Evolutionary conservation across 1,140 invertebrate genomes (phyloP).

Genomic region (Euura saliciscinereae): DNA sequence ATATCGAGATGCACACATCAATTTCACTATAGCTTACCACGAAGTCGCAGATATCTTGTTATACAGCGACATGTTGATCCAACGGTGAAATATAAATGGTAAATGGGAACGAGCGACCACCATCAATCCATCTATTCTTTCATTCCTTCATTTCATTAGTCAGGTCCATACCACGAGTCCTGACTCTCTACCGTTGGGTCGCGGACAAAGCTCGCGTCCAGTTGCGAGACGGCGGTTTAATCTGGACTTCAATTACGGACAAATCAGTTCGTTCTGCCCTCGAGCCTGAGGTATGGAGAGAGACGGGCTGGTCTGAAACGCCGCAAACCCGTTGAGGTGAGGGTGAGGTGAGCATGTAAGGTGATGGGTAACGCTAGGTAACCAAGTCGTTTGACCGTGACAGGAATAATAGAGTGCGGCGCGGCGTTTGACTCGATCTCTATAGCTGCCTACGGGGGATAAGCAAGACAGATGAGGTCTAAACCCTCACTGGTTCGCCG

Average conservation of each 20-base stretch:
- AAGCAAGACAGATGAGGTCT: conserved; percentile 38
- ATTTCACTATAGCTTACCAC: no score
- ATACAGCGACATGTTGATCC: no score
- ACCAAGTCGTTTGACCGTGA: conserved; percentile 36
- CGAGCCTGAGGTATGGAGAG: no score
- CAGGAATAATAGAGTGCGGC: conserved; percentile 33
- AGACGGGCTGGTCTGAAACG: not conserved
- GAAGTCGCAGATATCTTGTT: no score
- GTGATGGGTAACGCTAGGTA: conserved; percentile 16
- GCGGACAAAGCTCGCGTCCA: not conserved
- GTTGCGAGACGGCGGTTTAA: conserved; percentile 18
- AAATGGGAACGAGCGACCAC: no score
- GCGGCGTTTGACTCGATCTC: conserved; percentile 32
- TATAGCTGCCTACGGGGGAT: conserved; percentile 28
- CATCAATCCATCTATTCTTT: no score
- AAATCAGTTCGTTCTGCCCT: conserved; percentile 17
- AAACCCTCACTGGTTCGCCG: conserved; percentile 14
- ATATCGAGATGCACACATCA: no score
- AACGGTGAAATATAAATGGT: no score
- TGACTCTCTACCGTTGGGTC: no score
- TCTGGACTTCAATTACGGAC: conserved; percentile 9
- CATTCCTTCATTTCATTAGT: no score
- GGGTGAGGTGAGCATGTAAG: conserved; percentile 1
- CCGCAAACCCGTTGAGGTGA: conserved; percentile 14
- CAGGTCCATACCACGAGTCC: no score